Percentiles rank a stretch among this genome's conserved stretches.
These are phyloP conservation scores for Oriolus oriolus DNA, from an alignment of 2,113 vertebrate species.

Conservation along the genomic window DNA sequence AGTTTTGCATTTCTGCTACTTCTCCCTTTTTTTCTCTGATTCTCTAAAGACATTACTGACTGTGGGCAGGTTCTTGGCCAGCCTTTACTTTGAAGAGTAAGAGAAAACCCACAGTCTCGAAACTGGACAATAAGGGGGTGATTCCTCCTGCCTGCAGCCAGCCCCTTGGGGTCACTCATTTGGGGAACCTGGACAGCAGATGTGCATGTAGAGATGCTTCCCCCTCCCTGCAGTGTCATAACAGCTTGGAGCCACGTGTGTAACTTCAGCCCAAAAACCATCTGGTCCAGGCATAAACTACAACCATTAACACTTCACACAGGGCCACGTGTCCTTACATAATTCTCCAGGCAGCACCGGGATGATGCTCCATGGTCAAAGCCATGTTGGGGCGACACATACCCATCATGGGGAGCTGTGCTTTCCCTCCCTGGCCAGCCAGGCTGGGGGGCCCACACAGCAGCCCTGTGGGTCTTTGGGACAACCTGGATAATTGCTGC, in stretches of 20 bases:
- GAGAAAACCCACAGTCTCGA: background rate
- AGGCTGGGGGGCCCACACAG: background rate
- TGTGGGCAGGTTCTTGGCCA: background rate
- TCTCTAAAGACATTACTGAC: background rate
- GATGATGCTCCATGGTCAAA: background rate
- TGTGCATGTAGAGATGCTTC: rapidly evolving
- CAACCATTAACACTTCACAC: rapidly evolving
- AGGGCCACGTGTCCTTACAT: rapidly evolving
- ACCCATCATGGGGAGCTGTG: rapidly evolving
- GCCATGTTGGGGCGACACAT: rapidly evolving
- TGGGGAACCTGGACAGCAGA: background rate
- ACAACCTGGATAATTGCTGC: rapidly evolving
- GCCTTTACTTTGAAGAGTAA: background rate
- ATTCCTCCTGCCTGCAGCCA: background rate
- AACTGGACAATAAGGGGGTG: background rate
- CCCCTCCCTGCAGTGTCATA: background rate
- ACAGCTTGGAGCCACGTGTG: rapidly evolving
- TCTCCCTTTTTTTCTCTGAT: background rate
- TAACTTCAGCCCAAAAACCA: background rate
- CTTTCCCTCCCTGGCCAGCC: background rate
- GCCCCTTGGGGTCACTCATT: background rate
- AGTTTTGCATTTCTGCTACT: background rate
- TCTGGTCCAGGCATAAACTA: background rate
- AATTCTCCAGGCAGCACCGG: background rate
- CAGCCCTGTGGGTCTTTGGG: background rate